phyloP scores from a whole-genome alignment of 2,797 vertebrate species.

The Merluccius polli region DNA sequence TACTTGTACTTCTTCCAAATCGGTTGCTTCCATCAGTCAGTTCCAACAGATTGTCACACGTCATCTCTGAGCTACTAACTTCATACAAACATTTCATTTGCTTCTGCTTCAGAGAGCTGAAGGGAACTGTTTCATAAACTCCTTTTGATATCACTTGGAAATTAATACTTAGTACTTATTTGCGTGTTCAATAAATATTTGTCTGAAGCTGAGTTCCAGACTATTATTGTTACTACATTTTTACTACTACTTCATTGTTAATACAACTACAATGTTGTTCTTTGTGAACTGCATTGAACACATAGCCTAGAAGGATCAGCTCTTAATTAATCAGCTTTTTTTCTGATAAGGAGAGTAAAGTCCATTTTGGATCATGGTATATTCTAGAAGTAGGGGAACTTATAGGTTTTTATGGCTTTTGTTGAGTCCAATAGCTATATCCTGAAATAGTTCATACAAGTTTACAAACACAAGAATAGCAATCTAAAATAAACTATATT shows the following conservation, averaged over 20 bases:
- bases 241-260: no score
- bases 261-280: no score
- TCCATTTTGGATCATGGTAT: no score
- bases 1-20: neutral
- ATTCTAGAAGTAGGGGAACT: no score
- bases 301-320: no score
- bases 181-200: neutral
- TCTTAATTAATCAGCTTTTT: no score
- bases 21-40: neutral
- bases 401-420: neutral
- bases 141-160: conserved; percentile 9
- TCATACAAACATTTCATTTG: neutral
- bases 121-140: conserved; percentile 13
- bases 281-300: no score
- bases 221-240: no score
- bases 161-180: neutral
- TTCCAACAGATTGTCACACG: conserved; percentile 16
- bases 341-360: no score
- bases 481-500: neutral
- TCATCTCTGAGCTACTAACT: conserved; percentile 19
- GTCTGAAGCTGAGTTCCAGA: neutral
- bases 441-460: neutral
- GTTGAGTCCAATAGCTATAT: neutral
- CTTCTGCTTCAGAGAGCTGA: conserved; percentile 11
- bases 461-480: neutral